A percentile compares a stretch with the other conserved stretches of the same genome.
Conservation (phyloP, 2,888 invertebrate genomes). For the Tinea semifulvella region DNA sequence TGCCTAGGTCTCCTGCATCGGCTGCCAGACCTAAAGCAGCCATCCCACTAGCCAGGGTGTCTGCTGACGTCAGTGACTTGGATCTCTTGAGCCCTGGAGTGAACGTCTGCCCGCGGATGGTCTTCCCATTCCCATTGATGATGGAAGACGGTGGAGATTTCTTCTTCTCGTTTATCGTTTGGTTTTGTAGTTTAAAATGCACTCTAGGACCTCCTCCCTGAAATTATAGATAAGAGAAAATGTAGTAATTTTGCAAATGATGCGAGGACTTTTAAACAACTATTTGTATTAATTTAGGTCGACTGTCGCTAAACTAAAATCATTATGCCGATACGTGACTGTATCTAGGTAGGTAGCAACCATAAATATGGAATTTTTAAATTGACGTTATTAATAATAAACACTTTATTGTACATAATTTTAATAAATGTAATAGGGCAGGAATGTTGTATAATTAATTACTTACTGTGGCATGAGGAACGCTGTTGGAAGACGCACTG, state of each 20-base stretch:
- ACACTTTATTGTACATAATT: no score
- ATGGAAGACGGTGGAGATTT: constrained; percentile 51
- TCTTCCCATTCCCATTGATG: constrained; percentile 53
- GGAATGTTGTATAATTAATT: no score
- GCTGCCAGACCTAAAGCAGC: constrained; percentile 74
- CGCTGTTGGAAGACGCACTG: constrained; percentile 71
- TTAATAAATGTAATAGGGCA: no score
- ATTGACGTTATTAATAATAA: no score
- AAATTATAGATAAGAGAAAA: constrained; percentile 22
- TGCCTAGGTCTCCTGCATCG: constrained; percentile 79
- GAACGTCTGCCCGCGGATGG: constrained; percentile 49
- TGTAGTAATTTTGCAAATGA: no score
- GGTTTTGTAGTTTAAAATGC: constrained; percentile 65
- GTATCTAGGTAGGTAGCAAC: no score
- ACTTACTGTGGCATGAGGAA: constrained; percentile 51
- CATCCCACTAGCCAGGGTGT: constrained; percentile 73
- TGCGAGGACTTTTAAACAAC: no score
- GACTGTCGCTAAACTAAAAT: background rate
- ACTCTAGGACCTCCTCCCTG: constrained; percentile 66
- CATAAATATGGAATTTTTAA: no score
- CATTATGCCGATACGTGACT: no score
- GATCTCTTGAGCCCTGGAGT: constrained; percentile 76
- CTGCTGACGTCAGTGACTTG: constrained; percentile 82
- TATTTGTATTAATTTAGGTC: no score
- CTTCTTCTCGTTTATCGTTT: constrained; percentile 54